Evolutionary conservation across 2,797 vertebrate genomes (phyloP), one percentile per base, ranked within the genome.

Genomic region (Orientallactaga sibirica): DNA sequence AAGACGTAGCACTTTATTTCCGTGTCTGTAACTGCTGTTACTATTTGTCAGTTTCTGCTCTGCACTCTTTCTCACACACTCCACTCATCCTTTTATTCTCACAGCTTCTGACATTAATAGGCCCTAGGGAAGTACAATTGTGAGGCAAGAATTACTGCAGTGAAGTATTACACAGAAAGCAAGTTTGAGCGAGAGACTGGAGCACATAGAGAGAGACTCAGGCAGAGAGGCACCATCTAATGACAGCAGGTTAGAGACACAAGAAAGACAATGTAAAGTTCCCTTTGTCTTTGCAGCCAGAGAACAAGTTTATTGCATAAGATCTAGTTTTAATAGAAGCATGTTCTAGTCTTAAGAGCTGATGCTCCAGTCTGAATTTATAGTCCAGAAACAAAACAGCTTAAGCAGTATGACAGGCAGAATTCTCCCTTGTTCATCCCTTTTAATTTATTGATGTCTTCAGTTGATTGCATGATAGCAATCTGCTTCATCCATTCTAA

Each of bases 41-140:
- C 16, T 58, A 87, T 33, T 64, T 52, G 22, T 11, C 24, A 15
- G 66, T 9, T 90, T 82, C 43, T 15, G 41, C 48, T 48, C 25
- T 8, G 5, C 24, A 29, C 33, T 86, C 62, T 89, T 27, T 83
- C 24, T 81, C 67, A 29, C 5, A 16, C 18, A 55, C 25, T 86
- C 3, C 9, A 18, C 14, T 92, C 22, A 22, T 25, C 25, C 48
- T 76, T 82, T 64, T 81, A n/a, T 19, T 52, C 37, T 91, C 20
- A 19, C 1, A 78, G 61, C 86, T 90, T 24, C 22, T 41, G 55
- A 52, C 24, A 88, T 22, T 74, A 64, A 19, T 20, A 41, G n/a
- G 1, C 58, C 70, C 33, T 88, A 41, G n/a, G 78, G 66, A 95
- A 92, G 88, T 67, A 12, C 55, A 43, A 77, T 92, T 75, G 74